These are phyloP conservation scores for Cebus imitator DNA, from an alignment of 2,113 vertebrate species.

Conservation along the genomic window DNA sequence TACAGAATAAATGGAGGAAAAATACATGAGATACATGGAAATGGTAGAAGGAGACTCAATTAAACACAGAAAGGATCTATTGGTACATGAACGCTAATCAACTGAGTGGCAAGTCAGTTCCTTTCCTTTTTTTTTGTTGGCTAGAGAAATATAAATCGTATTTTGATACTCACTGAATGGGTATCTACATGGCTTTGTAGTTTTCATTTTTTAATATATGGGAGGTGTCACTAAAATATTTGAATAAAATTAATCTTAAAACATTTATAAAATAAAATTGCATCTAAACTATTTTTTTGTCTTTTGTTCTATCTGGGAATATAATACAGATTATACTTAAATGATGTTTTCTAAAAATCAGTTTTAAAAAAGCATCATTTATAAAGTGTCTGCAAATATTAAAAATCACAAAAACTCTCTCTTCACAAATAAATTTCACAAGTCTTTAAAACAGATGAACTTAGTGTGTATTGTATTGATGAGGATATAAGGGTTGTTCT, in stretches of 20 bases:
- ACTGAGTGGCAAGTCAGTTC: background rate
- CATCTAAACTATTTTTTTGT: background rate
- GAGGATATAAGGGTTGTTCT: background rate
- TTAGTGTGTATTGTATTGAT: background rate
- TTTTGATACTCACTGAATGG: background rate
- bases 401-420: background rate
- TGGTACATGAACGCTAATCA: background rate
- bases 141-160: background rate
- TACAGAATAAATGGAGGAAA: background rate
- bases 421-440: background rate
- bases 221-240: background rate
- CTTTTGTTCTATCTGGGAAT: background rate
- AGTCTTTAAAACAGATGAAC: background rate
- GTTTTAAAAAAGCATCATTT: background rate
- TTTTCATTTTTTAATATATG: background rate
- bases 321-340: background rate
- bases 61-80: background rate
- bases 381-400: background rate
- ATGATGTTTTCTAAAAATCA: background rate
- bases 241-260: background rate
- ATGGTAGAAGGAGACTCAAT: background rate
- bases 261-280: background rate
- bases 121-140: background rate
- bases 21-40: background rate
- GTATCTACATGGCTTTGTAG: background rate